Base-by-base conservation (phyloP, 1,140 invertebrate genomes). In the Eumaeus atala region DNA sequence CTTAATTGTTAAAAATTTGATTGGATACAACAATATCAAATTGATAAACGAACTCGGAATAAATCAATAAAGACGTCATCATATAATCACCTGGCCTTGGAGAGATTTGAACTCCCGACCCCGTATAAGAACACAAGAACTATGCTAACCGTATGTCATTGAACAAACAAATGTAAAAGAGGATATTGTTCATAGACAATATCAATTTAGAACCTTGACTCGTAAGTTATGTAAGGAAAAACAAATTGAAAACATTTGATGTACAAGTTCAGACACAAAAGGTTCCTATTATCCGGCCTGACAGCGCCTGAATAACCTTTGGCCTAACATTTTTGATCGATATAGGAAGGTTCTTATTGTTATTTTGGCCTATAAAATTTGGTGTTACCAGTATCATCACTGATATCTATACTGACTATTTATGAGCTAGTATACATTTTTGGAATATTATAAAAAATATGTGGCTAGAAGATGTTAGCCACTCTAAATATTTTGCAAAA, bases 261-360 rank as follows among this genome's bases (percentile, higher is more conserved):
- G 51, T 53, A 44, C 40, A 53, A 44, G 51, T 44, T 34, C 51
- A 42, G 51, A 53, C 40, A 33, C 38, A 53, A 53, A 50, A 54
- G 48, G 47, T 54, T 34, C 47, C n/a, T n/a, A n/a, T n/a, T n/a
- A 49, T 18, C 38, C 51, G 21, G 28, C 50, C 53, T 48, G 36
- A 66, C 61, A 61, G 55, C 62, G 54, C 50, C 58, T 51, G 69
- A 54, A 72, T 81, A 81, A 85, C 77, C 82, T 84, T 75, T 84
- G 66, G 51, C 69, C 62, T 73, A 80, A 81, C 80, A 79, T 76
- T 80, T 71, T 75, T 69, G 78, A 77, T 77, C 17, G 40, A 44
- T 44, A 17, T 9, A 44, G 6, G 16, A 44, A 44, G 40, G 40
- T 17, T 14, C 17, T 17, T 66, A 77, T 79, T 76, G 73, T 74